Conservation (phyloP, 2,797 vertebrate genomes). For the Merluccius polli region DNA sequence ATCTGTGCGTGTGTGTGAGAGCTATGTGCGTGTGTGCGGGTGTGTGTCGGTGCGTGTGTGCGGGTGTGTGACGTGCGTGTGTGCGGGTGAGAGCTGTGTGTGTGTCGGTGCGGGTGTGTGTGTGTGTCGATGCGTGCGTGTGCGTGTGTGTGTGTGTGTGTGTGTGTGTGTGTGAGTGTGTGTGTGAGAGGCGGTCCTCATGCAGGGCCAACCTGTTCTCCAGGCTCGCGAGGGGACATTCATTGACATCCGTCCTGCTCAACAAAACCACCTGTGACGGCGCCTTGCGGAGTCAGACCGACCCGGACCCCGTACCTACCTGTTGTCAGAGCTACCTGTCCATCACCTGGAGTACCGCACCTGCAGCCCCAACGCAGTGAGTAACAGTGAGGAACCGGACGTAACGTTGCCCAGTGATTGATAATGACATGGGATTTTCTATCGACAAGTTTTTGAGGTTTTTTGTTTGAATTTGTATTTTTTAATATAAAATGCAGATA, state of each 20-base stretch:
- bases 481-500: neutral
- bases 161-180: conserved; percentile 6
- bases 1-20: neutral
- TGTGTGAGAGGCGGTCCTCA: conserved; percentile 46
- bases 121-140: conserved; percentile 2
- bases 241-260: conserved; percentile 38
- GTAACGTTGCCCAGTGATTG: too few species aligned
- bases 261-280: conserved; percentile 53
- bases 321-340: neutral
- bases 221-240: conserved; percentile 45
- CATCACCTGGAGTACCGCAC: neutral
- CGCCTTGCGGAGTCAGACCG: conserved; percentile 9
- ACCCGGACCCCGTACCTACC: conserved; percentile 47
- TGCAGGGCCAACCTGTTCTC: conserved; percentile 70
- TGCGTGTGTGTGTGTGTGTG: conserved; percentile 19
- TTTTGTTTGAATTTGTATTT: too few species aligned
- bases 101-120: conserved; percentile 4
- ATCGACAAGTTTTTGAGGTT: too few species aligned
- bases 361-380: neutral
- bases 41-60: conserved; percentile 19
- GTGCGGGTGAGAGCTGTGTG: too few species aligned
- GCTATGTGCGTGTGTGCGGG: conserved; percentile 13
- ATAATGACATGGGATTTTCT: too few species aligned
- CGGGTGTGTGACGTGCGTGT: conserved; percentile 13
- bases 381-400: too few species aligned